Evolutionary conservation across 2,797 vertebrate genomes (phyloP).

Genomic region (Sciaenops ocellatus): DNA sequence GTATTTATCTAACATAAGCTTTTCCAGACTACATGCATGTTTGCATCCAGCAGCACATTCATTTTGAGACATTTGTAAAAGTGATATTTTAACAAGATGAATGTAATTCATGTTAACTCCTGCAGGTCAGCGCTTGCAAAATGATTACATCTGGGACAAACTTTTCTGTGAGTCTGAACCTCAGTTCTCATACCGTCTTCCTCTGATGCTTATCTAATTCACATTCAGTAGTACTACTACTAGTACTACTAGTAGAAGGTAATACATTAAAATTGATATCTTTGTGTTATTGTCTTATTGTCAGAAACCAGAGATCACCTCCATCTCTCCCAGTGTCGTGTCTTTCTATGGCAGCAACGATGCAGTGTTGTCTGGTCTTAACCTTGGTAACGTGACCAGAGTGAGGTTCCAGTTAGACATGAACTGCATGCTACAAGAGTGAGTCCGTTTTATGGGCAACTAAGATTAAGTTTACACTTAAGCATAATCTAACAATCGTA

Average conservation of each 20-base stretch:
- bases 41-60: no score
- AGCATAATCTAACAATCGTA: no score
- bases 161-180: constrained; percentile 66
- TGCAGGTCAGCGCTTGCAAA: constrained; percentile 66
- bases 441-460: constrained; percentile 71
- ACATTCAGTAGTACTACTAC: background rate
- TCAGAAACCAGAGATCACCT: constrained; percentile 85
- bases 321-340: constrained; percentile 85
- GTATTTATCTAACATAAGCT: no score
- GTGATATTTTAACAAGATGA: no score
- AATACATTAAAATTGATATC: background rate
- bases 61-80: no score
- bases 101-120: no score
- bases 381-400: constrained; percentile 85
- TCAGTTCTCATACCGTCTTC: background rate
- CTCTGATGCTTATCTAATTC: background rate
- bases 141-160: background rate
- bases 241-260: background rate
- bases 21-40: no score
- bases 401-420: constrained; percentile 85
- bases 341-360: constrained; percentile 89
- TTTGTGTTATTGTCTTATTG: constrained; percentile 27
- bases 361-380: constrained; percentile 85
- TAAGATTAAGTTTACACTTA: background rate
- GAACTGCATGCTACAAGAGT: constrained; percentile 88